phyloP scores from a whole-genome alignment of 2,113 vertebrate genomes.

The Cyanistes caeruleus region DNA sequence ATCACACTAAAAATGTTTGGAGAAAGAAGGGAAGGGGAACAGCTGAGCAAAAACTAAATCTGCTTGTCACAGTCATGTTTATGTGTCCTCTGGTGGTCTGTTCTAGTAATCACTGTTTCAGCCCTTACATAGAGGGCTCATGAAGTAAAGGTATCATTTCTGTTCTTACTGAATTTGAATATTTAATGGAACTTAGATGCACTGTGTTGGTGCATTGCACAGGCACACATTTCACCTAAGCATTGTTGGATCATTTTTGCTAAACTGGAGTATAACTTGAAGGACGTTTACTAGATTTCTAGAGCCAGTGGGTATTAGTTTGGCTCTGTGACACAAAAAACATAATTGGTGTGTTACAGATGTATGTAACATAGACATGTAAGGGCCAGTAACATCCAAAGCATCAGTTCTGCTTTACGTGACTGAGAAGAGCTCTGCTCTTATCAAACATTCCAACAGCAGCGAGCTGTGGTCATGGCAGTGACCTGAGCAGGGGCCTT shows the following conservation, averaged over 20 bases:
- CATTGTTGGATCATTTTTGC: neutral
- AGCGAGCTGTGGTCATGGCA: accelerated
- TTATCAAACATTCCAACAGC: neutral
- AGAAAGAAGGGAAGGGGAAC: neutral
- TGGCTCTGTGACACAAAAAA: neutral
- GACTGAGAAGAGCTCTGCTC: neutral
- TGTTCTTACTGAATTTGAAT: neutral
- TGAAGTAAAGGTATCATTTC: neutral
- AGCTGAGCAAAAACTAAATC: neutral
- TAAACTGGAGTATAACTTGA: neutral
- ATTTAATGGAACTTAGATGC: neutral
- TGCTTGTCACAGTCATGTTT: neutral
- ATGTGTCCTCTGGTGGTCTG: neutral
- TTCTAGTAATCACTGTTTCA: neutral
- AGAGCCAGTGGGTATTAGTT: neutral
- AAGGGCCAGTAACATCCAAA: neutral
- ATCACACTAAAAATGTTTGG: neutral
- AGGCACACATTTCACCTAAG: neutral
- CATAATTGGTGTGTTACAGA: neutral
- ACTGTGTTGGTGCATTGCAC: neutral
- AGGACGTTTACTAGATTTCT: neutral
- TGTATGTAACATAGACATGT: neutral
- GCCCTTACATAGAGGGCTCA: neutral
- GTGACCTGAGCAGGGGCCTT: accelerated
- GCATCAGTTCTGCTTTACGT: accelerated